phyloP scores from a whole-genome alignment of 2,888 invertebrate genomes.

The Aradus depressus region DNA sequence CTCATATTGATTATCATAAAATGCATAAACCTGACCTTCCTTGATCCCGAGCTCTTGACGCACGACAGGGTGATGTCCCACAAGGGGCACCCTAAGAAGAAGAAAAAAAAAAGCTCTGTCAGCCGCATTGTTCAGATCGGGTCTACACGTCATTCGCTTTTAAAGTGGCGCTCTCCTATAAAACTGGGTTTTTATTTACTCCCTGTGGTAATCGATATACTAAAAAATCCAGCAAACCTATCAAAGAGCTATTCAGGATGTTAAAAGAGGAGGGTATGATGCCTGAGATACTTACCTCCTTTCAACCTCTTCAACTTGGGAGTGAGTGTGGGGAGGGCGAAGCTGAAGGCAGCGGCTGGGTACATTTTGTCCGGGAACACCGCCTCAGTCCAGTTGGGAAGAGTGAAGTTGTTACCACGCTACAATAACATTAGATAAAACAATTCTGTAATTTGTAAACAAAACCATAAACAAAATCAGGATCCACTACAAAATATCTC shows the following conservation, averaged over 20 bases:
- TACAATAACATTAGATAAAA: background rate
- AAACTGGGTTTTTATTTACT: too few relatives aligned
- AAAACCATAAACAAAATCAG: background rate
- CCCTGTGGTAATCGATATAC: too few relatives aligned
- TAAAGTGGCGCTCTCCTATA: too few relatives aligned
- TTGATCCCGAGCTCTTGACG: too few relatives aligned
- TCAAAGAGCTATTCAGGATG: too few relatives aligned
- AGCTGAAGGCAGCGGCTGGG: conserved; percentile 50
- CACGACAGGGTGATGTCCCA: too few relatives aligned
- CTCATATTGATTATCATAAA: too few relatives aligned
- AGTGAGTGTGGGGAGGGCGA: conserved; percentile 36
- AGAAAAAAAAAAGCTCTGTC: too few relatives aligned
- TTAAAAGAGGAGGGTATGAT: background rate
- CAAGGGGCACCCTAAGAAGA: too few relatives aligned
- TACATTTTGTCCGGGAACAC: conserved; percentile 55
- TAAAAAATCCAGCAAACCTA: too few relatives aligned
- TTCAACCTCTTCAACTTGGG: conserved; percentile 38
- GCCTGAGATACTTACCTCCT: conserved; percentile 33
- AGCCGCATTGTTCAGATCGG: conserved; percentile 6
- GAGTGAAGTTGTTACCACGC: conserved; percentile 32
- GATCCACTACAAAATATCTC: too few relatives aligned
- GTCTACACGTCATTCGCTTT: conserved; percentile 6
- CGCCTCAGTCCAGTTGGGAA: conserved; percentile 56
- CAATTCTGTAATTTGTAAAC: background rate
- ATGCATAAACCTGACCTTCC: too few relatives aligned